Conservation (phyloP, 2,888 invertebrate genomes). For the Campoplex capitator region DNA sequence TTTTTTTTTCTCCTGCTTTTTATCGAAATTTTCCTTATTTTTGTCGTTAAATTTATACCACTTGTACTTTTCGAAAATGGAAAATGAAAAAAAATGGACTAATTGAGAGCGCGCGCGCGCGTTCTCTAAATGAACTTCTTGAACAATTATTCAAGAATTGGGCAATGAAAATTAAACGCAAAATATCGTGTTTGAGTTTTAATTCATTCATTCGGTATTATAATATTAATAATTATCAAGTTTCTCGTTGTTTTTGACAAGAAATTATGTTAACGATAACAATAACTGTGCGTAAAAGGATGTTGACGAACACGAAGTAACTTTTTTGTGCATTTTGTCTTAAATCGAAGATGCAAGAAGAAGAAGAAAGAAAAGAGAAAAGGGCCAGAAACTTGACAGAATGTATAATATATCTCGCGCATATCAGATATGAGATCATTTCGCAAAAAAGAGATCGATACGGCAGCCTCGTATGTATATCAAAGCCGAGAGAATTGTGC, state of each 20-base stretch:
- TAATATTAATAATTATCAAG: neutral
- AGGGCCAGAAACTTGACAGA: neutral
- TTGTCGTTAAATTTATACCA: neutral
- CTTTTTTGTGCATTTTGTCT: conserved; percentile 35
- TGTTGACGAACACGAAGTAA: neutral
- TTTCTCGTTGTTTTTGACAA: neutral
- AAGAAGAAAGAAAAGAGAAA: neutral
- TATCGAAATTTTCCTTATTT: neutral
- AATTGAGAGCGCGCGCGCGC: too few relatives aligned
- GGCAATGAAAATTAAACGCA: too few relatives aligned
- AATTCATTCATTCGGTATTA: neutral
- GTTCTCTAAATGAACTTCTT: too few relatives aligned
- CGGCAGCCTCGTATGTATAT: too few relatives aligned
- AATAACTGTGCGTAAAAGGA: neutral
- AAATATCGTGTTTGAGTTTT: neutral
- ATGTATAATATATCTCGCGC: neutral
- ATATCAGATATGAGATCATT: neutral
- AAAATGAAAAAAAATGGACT: too few relatives aligned
- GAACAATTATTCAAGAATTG: too few relatives aligned
- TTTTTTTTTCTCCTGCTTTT: too few relatives aligned
- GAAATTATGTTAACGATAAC: neutral
- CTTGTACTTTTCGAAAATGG: too few relatives aligned
- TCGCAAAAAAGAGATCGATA: too few relatives aligned
- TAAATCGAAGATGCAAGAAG: conserved; percentile 2
- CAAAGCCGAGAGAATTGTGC: conserved; percentile 54